A percentile compares a stretch with the other conserved stretches of the same genome.
Conservation (phyloP, 2,888 invertebrate genomes). For the Seladonia tumulorum region DNA sequence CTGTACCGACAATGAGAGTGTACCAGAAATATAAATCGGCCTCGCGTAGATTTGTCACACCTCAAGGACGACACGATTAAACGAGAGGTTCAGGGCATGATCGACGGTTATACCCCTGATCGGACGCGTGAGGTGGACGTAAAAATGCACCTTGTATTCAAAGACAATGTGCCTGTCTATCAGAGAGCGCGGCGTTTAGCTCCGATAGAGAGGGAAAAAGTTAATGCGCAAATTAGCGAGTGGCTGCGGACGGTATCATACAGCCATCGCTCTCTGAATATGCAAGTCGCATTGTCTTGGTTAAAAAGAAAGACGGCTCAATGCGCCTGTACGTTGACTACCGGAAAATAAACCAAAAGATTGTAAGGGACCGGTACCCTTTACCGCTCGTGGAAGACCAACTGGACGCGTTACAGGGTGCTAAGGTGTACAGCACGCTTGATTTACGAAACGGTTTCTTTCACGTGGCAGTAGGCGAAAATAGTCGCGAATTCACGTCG, state of each 20-base stretch:
- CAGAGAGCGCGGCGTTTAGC: constrained; percentile 48
- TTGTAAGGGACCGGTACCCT: constrained; percentile 41
- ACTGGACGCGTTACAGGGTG: constrained; percentile 55
- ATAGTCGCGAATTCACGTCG: constrained; percentile 72
- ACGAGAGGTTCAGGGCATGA: not conserved
- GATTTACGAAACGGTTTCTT: too few species aligned
- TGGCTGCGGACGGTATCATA: constrained; percentile 76
- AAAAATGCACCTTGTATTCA: constrained; percentile 43
- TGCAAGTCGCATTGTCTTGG: constrained; percentile 73
- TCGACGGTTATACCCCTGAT: not conserved
- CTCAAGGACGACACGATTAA: constrained; percentile 2
- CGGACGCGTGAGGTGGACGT: constrained; percentile 1
- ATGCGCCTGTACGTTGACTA: constrained; percentile 80
- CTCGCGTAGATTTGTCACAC: constrained; percentile 21
- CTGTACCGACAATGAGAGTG: not conserved
- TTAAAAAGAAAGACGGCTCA: constrained; percentile 67
- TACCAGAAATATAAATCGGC: not conserved
- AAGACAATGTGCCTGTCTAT: constrained; percentile 55
- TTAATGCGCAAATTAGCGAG: constrained; percentile 71
- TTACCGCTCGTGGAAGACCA: constrained; percentile 67
- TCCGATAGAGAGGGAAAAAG: constrained; percentile 37
- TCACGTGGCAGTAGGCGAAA: constrained; percentile 63
- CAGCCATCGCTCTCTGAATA: constrained; percentile 35
- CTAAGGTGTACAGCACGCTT: constrained; percentile 43
- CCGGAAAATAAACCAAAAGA: constrained; percentile 57